Evolutionary conservation across 2,797 vertebrate species (phyloP).

Genomic region (Dromococcyx pavoninus): DNA sequence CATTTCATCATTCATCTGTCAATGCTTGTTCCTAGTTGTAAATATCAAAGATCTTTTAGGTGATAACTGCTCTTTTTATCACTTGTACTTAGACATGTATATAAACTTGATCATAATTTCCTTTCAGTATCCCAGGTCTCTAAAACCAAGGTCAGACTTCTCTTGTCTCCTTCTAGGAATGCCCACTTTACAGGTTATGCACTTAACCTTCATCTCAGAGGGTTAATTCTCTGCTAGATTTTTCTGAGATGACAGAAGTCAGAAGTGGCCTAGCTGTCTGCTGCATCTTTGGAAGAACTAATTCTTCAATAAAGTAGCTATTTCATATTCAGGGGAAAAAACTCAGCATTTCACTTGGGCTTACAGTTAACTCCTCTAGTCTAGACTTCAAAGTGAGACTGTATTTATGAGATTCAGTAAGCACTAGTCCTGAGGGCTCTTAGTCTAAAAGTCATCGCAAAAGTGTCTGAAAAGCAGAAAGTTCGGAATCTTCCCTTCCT

Average conservation of each 20-base stretch:
- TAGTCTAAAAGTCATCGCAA: neutral
- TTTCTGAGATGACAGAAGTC: neutral
- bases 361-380: neutral
- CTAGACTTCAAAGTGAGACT: conserved; percentile 34
- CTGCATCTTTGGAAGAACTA: neutral
- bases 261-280: neutral
- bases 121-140: neutral
- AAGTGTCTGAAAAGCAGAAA: neutral
- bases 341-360: neutral
- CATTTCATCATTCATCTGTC: neutral
- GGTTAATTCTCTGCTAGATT: neutral
- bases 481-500: neutral
- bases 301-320: neutral
- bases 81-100: neutral
- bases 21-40: neutral
- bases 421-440: conserved; percentile 1
- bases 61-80: neutral
- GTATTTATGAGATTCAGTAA: neutral
- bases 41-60: neutral
- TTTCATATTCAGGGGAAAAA: neutral
- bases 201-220: neutral
- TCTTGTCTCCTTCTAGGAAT: neutral
- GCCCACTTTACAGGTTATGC: neutral
- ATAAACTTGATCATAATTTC: neutral
- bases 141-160: neutral